These are phyloP conservation scores for Orchesellides sinensis DNA, from an alignment of 2,888 invertebrate species.

Conservation along the genomic window DNA sequence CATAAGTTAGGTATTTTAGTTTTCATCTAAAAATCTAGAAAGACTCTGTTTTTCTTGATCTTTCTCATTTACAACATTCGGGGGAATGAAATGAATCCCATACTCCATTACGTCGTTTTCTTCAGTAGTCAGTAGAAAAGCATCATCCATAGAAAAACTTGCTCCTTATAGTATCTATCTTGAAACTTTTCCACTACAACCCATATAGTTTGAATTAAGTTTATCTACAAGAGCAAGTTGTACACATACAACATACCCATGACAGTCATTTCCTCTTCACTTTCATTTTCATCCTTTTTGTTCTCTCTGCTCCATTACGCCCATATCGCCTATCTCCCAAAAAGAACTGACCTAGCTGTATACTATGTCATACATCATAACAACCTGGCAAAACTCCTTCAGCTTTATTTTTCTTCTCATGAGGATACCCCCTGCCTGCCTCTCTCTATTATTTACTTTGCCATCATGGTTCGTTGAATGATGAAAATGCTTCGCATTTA, in stretches of 20 bases:
- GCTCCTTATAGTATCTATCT: no score
- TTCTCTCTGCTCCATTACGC: constrained; percentile 33
- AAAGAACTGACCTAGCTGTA: constrained; percentile 17
- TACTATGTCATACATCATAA: not conserved
- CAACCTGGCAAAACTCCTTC: not conserved
- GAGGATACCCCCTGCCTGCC: not conserved
- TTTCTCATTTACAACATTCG: constrained; percentile 18
- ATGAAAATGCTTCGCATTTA: constrained; percentile 50
- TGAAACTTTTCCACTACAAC: no score
- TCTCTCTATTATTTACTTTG: constrained; percentile 16
- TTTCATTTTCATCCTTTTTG: constrained; percentile 10
- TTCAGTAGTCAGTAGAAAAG: no score
- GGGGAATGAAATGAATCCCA: constrained; percentile 9
- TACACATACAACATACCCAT: constrained; percentile 7
- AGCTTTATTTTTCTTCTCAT: not conserved
- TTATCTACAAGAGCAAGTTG: no score
- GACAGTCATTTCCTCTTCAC: constrained; percentile 43
- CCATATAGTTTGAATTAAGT: no score
- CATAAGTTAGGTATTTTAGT: no score
- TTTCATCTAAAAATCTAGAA: no score
- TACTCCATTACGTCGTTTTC: not conserved
- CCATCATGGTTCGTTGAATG: constrained; percentile 9
- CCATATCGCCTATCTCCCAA: no score
- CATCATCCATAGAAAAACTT: no score
- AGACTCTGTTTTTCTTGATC: constrained; percentile 7